These are phyloP conservation scores for Cyclophora albipunctata DNA, from an alignment of 2,888 invertebrate species.

Conservation along the genomic window DNA sequence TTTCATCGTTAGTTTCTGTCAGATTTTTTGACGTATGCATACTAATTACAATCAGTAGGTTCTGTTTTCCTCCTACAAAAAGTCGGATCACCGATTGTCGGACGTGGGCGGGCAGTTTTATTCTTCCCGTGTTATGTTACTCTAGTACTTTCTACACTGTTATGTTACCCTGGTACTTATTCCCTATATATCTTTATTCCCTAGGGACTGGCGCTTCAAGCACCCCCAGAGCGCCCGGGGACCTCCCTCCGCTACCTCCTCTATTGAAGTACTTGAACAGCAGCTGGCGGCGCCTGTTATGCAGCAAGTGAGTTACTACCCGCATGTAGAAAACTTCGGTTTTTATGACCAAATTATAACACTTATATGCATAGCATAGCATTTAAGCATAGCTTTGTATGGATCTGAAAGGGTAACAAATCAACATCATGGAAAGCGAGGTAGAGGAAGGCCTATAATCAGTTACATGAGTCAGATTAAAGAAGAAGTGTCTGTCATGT, in stretches of 20 bases:
- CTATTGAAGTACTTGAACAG: slow-evolving; percentile 65
- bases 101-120: no score
- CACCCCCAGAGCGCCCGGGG: slow-evolving; percentile 78
- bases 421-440: no score
- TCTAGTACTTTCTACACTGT: no score
- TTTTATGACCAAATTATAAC: neutral
- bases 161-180: neutral
- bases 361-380: neutral
- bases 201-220: slow-evolving; percentile 90
- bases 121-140: no score
- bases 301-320: slow-evolving; percentile 42
- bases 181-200: neutral
- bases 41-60: no score
- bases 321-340: neutral
- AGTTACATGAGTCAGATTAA: no score
- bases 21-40: no score
- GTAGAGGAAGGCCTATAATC: neutral
- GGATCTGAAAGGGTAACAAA: no score
- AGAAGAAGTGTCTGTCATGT: no score
- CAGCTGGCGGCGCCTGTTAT: slow-evolving; percentile 38
- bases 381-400: neutral
- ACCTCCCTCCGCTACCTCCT: slow-evolving; percentile 70
- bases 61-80: no score
- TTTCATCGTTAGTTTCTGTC: no score
- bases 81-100: no score